phyloP scores from a whole-genome alignment of 2,797 vertebrate species.

The Glyptemys insculpta region DNA sequence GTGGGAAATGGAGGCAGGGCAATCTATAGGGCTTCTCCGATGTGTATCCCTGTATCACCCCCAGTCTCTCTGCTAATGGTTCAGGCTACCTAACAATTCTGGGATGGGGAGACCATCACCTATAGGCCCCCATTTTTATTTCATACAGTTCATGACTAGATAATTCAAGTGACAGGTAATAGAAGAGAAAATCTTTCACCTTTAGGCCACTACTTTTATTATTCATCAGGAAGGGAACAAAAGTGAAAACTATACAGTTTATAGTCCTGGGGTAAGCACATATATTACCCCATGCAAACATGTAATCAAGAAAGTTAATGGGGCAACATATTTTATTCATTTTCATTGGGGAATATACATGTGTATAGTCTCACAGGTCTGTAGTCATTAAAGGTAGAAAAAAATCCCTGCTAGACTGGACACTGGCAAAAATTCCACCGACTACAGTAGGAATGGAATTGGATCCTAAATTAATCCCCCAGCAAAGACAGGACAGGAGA shows the following conservation, averaged over 20 bases:
- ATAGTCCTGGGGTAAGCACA: rapidly evolving
- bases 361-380: not conserved
- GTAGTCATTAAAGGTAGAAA: not conserved
- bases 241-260: not conserved
- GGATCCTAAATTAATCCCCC: not conserved
- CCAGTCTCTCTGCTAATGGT: not conserved
- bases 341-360: not conserved
- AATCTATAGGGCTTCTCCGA: not conserved
- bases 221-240: not conserved
- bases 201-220: not conserved
- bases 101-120: not conserved
- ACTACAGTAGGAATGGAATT: not conserved
- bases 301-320: not conserved
- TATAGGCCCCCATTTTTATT: not conserved
- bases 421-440: not conserved
- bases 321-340: not conserved
- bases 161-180: not conserved
- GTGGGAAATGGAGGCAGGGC: not conserved
- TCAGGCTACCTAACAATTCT: not conserved
- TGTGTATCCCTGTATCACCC: not conserved
- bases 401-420: not conserved
- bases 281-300: not conserved
- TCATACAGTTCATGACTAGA: not conserved
- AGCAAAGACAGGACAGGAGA: not conserved
- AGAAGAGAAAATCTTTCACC: not conserved